Evolutionary conservation across 2,888 invertebrate genomes (phyloP), one percentile per base, ranked within the genome.

Genomic region (Drosophila atripex): DNA sequence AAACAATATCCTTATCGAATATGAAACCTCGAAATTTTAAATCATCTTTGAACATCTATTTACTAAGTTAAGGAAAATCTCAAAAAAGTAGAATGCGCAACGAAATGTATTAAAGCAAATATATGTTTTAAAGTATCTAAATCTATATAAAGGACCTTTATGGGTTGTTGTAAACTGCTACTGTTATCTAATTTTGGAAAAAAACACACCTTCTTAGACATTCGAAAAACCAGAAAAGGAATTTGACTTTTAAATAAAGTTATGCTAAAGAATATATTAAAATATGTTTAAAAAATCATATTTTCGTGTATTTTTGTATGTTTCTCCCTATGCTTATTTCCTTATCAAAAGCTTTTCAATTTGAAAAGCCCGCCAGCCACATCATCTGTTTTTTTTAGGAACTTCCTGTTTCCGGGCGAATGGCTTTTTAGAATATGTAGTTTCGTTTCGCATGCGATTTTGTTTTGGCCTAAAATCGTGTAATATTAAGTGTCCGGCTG

Each of bases 1-100:
- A 6, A 51, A 56, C 2, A n/a, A n/a, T 32, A 35, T 35, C 35
- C 35, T 12, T 32, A 25, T 66, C 46, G 18, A 66, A 57, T 58
- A 11, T 35, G 7, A 35, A 35, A 35, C 35, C 35, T 35, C 35
- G 35, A 35, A 35, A 35, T n/a, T 14, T 35, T 0, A n/a, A 35
- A 35, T n/a, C 14, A 35, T 35, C 4, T 32, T 35, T 35, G 14
- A 35, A 35, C 14, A 35, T 35, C 12, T n/a, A 7, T n/a, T 35
- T 14, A 7, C n/a, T 35, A 35, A 6, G 1, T 35, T 6, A 35
- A 12, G 32, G 35, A 35, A 35, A 35, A 35, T 35, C 14, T 35
- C 35, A 35, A 35, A 35, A 35, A 12, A 32, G 1, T 5, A 12
- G n/a, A 35, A 35, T 14, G 6, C 12, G 14, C 35, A 35, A 35